Base-by-base conservation (phyloP, 2,797 vertebrate species). In the Typhlichthys eigenmanni region DNA sequence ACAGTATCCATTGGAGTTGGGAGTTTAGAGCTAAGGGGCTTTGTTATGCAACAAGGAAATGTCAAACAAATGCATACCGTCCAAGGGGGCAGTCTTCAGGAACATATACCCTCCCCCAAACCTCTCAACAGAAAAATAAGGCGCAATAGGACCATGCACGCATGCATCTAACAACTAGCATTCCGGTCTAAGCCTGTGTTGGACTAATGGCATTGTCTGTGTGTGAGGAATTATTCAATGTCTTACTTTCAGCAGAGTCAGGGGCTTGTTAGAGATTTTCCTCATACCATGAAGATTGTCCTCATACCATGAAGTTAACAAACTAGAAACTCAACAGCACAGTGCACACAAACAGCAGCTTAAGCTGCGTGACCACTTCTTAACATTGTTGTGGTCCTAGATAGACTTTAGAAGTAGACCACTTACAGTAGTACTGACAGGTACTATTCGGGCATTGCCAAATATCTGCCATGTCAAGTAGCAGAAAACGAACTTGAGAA, bases 241-340 rank as follows among this genome's bases (percentile, higher is more conserved):
- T 48, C 49, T 66, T 60, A 83, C 8, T 69, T 69, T 74, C 75
- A 13, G 48, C 16, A 47, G 63, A 80, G 62, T 62, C 72, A 52
- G 10, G 51, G 57, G 80, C 82, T 85, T 73, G 82, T 48, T 3
- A 4, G 43, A 69, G 65, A 84, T 85, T 70, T 69, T 82, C 52
- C 76, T 79, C 82, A 88, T 88, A 72, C 78, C 83, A 69, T 57
- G 69, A 88, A 69, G 64, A 84, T 85, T 70, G 68, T 82, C 52
- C 76, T 79, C 82, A 88, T 88, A 72, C 78, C 83, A 69, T 57
- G 69, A 88, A 82, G 68, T 64, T 83, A 85, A 84, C 84, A 86
- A 86, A 86, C 52, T 76, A 68, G n/a, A 1, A 69, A 7, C 2
- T 74, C 1, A 19, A n/a, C 56, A 49, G 60, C 34, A 38, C 34